A percentile compares a stretch with the other conserved stretches of the same genome.
These are phyloP conservation scores for Amia ocellicauda DNA, from an alignment of 2,113 vertebrate species.

Conservation along the genomic window DNA sequence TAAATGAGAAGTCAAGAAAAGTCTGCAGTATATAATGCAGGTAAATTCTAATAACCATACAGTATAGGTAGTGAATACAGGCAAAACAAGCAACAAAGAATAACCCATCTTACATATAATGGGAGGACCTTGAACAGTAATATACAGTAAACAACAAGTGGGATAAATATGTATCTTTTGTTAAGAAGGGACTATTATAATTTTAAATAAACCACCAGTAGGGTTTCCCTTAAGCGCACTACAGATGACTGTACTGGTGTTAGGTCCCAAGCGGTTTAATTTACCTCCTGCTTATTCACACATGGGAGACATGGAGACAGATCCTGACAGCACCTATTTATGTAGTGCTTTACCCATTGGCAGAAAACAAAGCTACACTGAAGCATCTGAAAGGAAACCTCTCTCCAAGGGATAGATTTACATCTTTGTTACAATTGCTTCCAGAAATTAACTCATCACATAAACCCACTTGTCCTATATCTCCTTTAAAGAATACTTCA, in stretches of 20 bases:
- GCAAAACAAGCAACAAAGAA: no score
- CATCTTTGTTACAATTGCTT: neutral
- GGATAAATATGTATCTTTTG: neutral
- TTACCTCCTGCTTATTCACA: conserved; percentile 9
- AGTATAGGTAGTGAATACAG: no score
- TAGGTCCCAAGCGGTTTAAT: conserved; percentile 9
- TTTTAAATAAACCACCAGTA: neutral
- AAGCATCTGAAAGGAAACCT: neutral
- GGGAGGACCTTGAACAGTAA: no score
- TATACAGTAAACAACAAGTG: neutral
- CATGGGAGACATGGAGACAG: conserved; percentile 11
- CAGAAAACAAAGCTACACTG: neutral
- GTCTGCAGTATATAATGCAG: no score
- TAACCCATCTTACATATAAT: no score
- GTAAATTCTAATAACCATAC: no score
- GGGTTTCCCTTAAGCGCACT: neutral
- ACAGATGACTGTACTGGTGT: neutral
- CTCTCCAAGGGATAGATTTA: conserved; percentile 6
- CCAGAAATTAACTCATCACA: neutral
- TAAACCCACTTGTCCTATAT: neutral
- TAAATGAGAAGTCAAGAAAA: no score
- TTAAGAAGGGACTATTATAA: neutral
- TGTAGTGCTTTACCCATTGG: conserved; percentile 5
- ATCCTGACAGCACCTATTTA: conserved; percentile 15
- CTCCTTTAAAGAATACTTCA: neutral